Base-by-base conservation (phyloP, 2,113 vertebrate genomes). In the Crotalus horridus region DNA sequence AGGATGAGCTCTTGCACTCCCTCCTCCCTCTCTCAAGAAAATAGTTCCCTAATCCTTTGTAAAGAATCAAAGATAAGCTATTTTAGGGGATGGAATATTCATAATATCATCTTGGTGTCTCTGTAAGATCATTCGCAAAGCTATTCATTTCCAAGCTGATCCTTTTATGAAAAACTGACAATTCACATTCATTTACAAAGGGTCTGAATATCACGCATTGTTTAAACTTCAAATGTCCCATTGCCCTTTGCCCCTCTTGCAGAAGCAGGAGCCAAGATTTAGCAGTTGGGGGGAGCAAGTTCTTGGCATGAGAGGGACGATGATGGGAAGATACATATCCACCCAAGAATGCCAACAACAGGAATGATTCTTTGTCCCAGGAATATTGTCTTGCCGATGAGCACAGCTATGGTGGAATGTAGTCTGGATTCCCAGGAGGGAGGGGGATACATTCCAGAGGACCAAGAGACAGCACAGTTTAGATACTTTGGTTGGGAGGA, bases 61-160 rank as follows among this genome's bases (percentile, higher is more conserved):
- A 69, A 4, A 85, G 26, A 29, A 54, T 58, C 0, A 17, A 0
- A 88, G 61, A 58, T 87, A 33, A 0, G 43, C 85, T 88, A 88
- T 0, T 0, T 43, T 21, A 1, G 0, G 39, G 0, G 0, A 90
- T 15, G 24, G 4, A 26, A 64, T 64, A 64, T 64, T 64, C 10
- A 1, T 29, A 64, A 93, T 9, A 15, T 4, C 6, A 4, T 85
- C 0, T 54, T 0, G 53, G 0, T 87, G 8, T 26, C 43, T 59
- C 33, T 6, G n/a, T 10, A 4, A 53, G 26, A 53, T 12, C 33
- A 87, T 26, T 85, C 13, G 9, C 29, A 46, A 85, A 56, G 86
- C 26, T 89, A 90, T 85, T n/a, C 43, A 13, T 33, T 89, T 88
- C 53, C 24, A 64, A 8, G 54, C 26, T 6, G 43, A 58, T 64